Base-by-base conservation (phyloP, 2,888 invertebrate genomes). In the Phyllotreta cruciferae region DNA sequence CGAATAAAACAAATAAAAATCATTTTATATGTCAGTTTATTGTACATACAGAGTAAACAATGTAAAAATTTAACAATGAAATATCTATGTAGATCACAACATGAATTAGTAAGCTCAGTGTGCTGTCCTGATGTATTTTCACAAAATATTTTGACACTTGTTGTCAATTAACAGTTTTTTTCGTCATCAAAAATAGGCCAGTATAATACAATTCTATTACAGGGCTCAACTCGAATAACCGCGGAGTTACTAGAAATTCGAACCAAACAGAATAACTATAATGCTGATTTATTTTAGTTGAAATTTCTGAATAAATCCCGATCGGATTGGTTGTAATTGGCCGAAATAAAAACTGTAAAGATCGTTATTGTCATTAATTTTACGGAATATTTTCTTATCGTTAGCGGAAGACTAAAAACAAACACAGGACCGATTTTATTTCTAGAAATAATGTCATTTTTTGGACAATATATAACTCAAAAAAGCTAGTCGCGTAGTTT, bases 1-100 rank as follows among this genome's bases (percentile, higher is more conserved):
- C 24, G 24, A 24, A 24, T 24, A 24, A 24, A 24, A 42, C 39
- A 39, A 54, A 39, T 1, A 24, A 24, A 24, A 24, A 4, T 24
- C 4, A 24, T 24, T 24, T 14, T 62, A 14, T 60, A 52, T 61
- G 37, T 64, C 61, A 61, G 61, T 64, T 63, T 63, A 66, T 66
- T 66, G 60, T 66, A 66, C 63, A 63, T 64, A 67, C 55, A 49
- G 63, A 62, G 62, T 64, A 64, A 67, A 64, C 64, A 64, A 64
- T 67, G 56, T 60, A 65, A 67, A 60, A 65, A 67, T 67, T 67
- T 39, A 66, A 66, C 66, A 63, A 66, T 66, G 54, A 63, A 66
- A 66, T 62, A 66, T 66, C 60, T 61, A 63, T 66, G 66, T 63
- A 63, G 63, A 66, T 66, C 66, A 66, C 63, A 66, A 66, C 63